Conservation (phyloP, 1,140 invertebrate genomes). For the Metopolophium dirhodum region DNA sequence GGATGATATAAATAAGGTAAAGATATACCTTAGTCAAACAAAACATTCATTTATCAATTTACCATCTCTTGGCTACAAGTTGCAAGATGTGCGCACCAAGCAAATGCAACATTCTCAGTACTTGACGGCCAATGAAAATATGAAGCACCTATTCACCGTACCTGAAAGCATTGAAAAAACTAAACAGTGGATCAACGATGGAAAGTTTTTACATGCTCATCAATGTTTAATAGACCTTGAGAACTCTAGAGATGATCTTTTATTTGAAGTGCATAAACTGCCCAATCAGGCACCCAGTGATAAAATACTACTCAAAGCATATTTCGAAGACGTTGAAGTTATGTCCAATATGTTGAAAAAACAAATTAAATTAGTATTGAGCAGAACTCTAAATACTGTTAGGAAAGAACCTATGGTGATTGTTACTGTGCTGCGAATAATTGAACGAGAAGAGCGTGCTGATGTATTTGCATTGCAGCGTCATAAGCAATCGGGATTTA, state of each 20-base stretch:
- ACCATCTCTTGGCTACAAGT: constrained; percentile 74
- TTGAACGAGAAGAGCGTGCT: constrained; percentile 94
- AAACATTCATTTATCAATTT: constrained; percentile 72
- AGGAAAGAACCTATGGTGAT: constrained; percentile 94
- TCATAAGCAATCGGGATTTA: constrained; percentile 82
- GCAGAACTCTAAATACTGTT: constrained; percentile 90
- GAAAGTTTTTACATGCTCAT: constrained; percentile 87
- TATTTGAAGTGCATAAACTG: constrained; percentile 93
- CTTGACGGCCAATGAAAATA: constrained; percentile 95
- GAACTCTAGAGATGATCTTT: constrained; percentile 92
- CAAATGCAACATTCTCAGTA: constrained; percentile 94
- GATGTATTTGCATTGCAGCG: constrained; percentile 81
- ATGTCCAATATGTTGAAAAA: constrained; percentile 90
- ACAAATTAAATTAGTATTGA: constrained; percentile 87
- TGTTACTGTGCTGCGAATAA: constrained; percentile 93
- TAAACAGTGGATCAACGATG: constrained; percentile 91
- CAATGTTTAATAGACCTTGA: constrained; percentile 91
- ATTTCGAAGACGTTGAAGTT: constrained; percentile 94
- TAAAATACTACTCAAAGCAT: constrained; percentile 89
- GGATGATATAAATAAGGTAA: constrained; percentile 79
- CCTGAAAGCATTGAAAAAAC: constrained; percentile 96
- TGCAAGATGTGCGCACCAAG: constrained; percentile 88
- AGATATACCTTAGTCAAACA: constrained; percentile 71
- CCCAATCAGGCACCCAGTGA: constrained; percentile 90
- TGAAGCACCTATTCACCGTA: constrained; percentile 98